These are phyloP conservation scores for Microcebus griseorufus DNA, from an alignment of 2,113 vertebrate species.

Conservation along the genomic window DNA sequence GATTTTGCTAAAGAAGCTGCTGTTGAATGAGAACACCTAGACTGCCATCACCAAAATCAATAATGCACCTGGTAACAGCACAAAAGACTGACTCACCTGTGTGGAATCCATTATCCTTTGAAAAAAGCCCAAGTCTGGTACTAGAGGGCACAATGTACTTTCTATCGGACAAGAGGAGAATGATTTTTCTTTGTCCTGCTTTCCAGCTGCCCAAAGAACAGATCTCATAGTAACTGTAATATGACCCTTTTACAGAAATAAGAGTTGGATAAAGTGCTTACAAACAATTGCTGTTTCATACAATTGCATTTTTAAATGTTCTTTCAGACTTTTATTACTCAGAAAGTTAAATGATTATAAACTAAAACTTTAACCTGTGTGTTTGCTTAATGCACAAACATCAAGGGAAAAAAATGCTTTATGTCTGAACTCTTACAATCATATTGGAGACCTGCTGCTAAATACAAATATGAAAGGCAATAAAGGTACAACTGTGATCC, in stretches of 20 bases:
- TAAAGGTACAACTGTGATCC: background rate
- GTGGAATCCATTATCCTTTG: slow-evolving; percentile 68
- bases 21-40: slow-evolving; percentile 52
- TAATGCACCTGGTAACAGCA: slow-evolving; percentile 79
- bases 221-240: slow-evolving; percentile 50
- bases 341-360: slow-evolving; percentile 46
- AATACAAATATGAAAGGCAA: slow-evolving; percentile 34
- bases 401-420: background rate
- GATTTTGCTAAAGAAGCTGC: slow-evolving; percentile 40
- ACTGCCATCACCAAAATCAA: slow-evolving; percentile 76
- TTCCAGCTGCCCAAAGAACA: slow-evolving; percentile 68
- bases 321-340: slow-evolving; percentile 25
- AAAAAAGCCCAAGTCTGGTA: slow-evolving; percentile 70
- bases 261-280: slow-evolving; percentile 52
- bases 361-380: background rate
- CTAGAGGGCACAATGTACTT: slow-evolving; percentile 72
- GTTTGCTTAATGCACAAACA: slow-evolving; percentile 39
- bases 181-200: slow-evolving; percentile 69
- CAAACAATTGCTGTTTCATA: slow-evolving; percentile 58
- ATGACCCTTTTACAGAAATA: slow-evolving; percentile 61
- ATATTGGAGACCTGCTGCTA: background rate
- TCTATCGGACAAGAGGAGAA: slow-evolving; percentile 43
- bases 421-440: background rate
- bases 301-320: slow-evolving; percentile 44
- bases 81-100: slow-evolving; percentile 85